Percentiles rank a stretch among this genome's conserved stretches.
These are phyloP conservation scores for Heliconius charithonia DNA, from an alignment of 2,888 invertebrate species.

Conservation along the genomic window DNA sequence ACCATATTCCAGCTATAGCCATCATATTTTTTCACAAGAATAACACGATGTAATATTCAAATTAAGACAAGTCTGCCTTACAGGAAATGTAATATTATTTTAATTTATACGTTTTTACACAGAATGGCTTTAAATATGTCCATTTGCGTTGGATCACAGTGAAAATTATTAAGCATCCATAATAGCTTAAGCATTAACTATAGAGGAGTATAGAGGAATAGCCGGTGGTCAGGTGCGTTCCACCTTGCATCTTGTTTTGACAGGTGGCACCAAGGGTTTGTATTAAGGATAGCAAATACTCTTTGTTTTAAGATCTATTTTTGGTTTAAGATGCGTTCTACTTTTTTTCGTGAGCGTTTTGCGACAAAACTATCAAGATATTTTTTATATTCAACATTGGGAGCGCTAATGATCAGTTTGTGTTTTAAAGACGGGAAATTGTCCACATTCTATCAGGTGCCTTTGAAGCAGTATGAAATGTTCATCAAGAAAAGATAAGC, in stretches of 20 bases:
- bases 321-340: slow-evolving; percentile 39
- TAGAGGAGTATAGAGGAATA: slow-evolving; percentile 34
- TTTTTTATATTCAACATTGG: slow-evolving; percentile 24
- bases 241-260: slow-evolving; percentile 79
- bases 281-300: slow-evolving; percentile 51
- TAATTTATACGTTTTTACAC: slow-evolving; percentile 21
- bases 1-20: not conserved
- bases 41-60: not conserved
- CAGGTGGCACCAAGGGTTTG: slow-evolving; percentile 73
- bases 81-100: slow-evolving; percentile 22
- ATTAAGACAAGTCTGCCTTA: not conserved
- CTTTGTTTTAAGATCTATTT: slow-evolving; percentile 54
- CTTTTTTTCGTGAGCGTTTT: slow-evolving; percentile 31
- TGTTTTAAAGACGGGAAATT: slow-evolving; percentile 24
- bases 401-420: slow-evolving; percentile 22
- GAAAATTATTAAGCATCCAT: slow-evolving; percentile 15
- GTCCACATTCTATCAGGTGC: slow-evolving; percentile 11
- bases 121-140: slow-evolving; percentile 18
- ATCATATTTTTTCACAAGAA: not conserved
- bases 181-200: slow-evolving; percentile 32
- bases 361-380: slow-evolving; percentile 24
- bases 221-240: slow-evolving; percentile 62
- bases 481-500: not conserved
- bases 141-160: slow-evolving; percentile 28
- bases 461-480: not conserved